Percentiles rank a stretch among this genome's conserved stretches.
Evolutionary conservation across 2,113 vertebrate genomes (phyloP).

Genomic region (Megalops atlanticus): DNA sequence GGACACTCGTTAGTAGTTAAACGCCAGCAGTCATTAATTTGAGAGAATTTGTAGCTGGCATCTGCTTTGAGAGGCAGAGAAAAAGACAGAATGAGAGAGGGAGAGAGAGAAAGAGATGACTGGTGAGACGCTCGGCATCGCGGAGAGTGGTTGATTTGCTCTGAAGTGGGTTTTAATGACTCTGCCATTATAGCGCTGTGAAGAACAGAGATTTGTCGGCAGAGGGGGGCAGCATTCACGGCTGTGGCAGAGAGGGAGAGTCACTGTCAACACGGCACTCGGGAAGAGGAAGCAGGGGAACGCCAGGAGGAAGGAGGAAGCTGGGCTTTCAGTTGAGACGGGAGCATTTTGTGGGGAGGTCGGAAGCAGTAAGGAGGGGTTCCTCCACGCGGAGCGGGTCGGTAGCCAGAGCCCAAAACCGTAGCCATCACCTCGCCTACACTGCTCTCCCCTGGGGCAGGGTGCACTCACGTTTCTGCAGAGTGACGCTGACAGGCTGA

Average conservation of each 20-base stretch:
- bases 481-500: background rate
- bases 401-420: background rate
- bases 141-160: slow-evolving; percentile 49
- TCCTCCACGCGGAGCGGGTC: background rate
- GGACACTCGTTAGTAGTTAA: slow-evolving; percentile 38
- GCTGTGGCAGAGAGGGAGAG: background rate
- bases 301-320: background rate
- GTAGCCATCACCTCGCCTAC: background rate
- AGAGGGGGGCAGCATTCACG: background rate
- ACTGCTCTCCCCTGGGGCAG: background rate
- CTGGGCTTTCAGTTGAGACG: background rate
- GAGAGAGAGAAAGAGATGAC: background rate
- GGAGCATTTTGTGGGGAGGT: background rate
- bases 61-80: slow-evolving; percentile 39
- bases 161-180: slow-evolving; percentile 48
- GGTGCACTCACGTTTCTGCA: too few species aligned
- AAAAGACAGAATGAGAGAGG: background rate
- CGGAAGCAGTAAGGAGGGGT: too few species aligned
- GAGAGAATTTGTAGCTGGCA: slow-evolving; percentile 46
- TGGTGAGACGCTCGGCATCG: slow-evolving; percentile 28
- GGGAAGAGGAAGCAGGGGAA: background rate
- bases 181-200: slow-evolving; percentile 28
- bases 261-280: background rate
- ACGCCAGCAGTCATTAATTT: slow-evolving; percentile 50
- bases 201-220: background rate